Evolutionary conservation across 2,797 vertebrate genomes (phyloP).

Genomic region (Glyptemys insculpta): DNA sequence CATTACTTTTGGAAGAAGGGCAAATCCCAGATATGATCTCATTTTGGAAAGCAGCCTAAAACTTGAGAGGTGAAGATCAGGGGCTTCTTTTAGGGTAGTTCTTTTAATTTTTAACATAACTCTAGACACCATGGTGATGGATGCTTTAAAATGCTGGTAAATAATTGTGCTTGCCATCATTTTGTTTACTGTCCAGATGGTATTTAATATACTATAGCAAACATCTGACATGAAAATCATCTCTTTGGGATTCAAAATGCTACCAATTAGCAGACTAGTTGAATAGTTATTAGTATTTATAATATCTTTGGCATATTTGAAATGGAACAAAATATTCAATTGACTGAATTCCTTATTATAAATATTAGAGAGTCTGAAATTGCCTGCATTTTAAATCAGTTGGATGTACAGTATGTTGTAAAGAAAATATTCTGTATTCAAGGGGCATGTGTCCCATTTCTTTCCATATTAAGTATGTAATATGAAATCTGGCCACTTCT

Average conservation of each 20-base stretch:
- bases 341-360: background rate
- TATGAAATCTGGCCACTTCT: slow-evolving; percentile 17
- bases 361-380: slow-evolving; percentile 1
- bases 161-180: background rate
- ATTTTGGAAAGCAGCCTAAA: background rate
- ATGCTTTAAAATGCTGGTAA: background rate
- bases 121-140: background rate
- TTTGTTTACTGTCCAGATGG: background rate
- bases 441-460: slow-evolving; percentile 29
- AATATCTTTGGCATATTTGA: background rate
- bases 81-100: background rate
- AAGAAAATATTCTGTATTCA: slow-evolving; percentile 42
- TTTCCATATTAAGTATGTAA: slow-evolving; percentile 16
- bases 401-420: background rate
- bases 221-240: background rate
- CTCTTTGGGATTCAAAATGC: background rate
- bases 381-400: slow-evolving; percentile 15
- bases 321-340: slow-evolving; percentile 31
- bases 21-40: background rate
- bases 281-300: background rate
- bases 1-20: background rate
- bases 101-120: background rate
- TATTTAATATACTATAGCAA: background rate
- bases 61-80: background rate
- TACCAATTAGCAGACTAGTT: background rate